Evolutionary conservation across 2,888 invertebrate genomes (phyloP).

Genomic region (Branchipolynoe longqiensis): DNA sequence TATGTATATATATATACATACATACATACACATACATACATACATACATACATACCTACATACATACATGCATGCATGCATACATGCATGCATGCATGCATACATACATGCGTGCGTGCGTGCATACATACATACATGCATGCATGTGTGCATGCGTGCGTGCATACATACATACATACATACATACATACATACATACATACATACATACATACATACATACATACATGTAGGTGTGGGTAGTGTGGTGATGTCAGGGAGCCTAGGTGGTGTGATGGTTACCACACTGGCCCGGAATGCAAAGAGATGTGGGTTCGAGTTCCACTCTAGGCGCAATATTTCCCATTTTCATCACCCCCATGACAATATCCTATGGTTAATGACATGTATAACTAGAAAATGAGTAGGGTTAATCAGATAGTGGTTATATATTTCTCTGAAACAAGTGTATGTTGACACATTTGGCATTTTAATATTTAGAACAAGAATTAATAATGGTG

Average conservation of each 20-base stretch:
- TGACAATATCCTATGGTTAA: no score
- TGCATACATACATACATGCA: background rate
- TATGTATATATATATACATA: background rate
- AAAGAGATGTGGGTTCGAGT: no score
- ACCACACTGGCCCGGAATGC: no score
- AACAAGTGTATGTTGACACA: no score
- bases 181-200: slow-evolving; percentile 10
- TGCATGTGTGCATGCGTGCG: background rate
- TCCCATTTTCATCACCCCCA: no score
- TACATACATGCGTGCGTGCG: background rate
- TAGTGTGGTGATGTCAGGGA: no score
- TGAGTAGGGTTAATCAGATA: no score
- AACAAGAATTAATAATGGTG: no score
- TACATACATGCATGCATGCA: background rate
- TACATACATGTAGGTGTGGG: background rate
- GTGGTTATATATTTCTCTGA: no score
- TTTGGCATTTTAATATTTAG: no score
- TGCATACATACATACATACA: background rate
- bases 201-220: slow-evolving; percentile 10
- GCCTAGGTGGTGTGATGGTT: background rate
- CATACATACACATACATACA: slow-evolving; percentile 14
- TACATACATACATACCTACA: background rate
- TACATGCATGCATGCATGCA: background rate
- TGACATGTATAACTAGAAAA: no score
- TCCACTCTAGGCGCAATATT: no score